A percentile compares a stretch with the other conserved stretches of the same genome.
phyloP scores from a whole-genome alignment of 2,888 invertebrate genomes.

The Calliphora vomitoria region DNA sequence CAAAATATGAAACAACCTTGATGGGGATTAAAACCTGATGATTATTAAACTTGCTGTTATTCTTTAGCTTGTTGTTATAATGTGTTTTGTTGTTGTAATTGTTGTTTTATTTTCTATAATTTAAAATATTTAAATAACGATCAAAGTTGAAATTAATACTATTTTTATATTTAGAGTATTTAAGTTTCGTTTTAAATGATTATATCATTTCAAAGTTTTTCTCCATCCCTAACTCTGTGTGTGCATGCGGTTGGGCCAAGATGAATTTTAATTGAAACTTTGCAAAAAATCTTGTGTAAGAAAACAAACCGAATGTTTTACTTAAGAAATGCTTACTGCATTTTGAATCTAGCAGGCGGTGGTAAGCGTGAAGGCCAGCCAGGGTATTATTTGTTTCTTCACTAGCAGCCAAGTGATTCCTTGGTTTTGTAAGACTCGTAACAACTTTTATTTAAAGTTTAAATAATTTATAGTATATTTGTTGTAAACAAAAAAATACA shows the following conservation, averaged over 20 bases:
- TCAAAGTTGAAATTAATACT: too few species aligned
- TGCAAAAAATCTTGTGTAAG: slow-evolving; percentile 30
- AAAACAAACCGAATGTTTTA: slow-evolving; percentile 54
- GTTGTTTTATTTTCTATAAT: too few species aligned
- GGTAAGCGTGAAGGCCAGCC: slow-evolving; percentile 39
- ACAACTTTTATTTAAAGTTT: slow-evolving; percentile 37
- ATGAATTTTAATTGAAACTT: slow-evolving; percentile 72
- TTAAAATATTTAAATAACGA: too few species aligned
- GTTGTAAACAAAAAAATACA: neutral
- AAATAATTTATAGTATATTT: slow-evolving; percentile 34
- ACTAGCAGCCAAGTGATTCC: neutral
- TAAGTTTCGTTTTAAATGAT: neutral
- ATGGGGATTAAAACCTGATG: too few species aligned
- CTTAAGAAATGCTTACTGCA: slow-evolving; percentile 15
- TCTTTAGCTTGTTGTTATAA: too few species aligned
- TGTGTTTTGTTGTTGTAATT: too few species aligned
- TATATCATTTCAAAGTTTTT: neutral
- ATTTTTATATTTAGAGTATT: too few species aligned
- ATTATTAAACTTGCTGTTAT: too few species aligned
- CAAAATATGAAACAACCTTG: too few species aligned
- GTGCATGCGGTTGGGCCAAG: slow-evolving; percentile 45
- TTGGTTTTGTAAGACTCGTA: neutral
- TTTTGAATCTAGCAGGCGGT: slow-evolving; percentile 6
- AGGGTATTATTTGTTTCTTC: neutral
- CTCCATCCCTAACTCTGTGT: neutral